Conservation (phyloP, 2,888 invertebrate species). For the Caradrina kadenii region DNA sequence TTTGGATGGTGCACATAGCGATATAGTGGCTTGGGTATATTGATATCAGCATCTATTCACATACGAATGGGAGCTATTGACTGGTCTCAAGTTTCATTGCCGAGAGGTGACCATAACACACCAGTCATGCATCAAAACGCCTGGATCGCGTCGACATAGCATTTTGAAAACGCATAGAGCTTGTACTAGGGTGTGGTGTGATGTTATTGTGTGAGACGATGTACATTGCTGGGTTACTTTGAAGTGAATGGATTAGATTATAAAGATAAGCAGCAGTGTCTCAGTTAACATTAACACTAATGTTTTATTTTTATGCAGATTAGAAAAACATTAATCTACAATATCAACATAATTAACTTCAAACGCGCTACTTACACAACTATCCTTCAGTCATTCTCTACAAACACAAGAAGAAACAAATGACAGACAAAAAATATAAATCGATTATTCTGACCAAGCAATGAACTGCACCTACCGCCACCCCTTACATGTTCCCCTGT, state of each 20-base stretch:
- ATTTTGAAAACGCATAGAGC: slow-evolving; percentile 50
- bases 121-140: slow-evolving; percentile 61
- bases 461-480: slow-evolving; percentile 34
- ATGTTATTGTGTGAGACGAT: neutral
- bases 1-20: slow-evolving; percentile 23
- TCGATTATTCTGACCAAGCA: slow-evolving; percentile 23
- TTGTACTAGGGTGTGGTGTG: slow-evolving; percentile 8
- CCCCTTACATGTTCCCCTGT: slow-evolving; percentile 7
- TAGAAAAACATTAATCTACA: too few species aligned
- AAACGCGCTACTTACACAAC: too few species aligned
- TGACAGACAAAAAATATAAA: neutral
- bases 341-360: too few species aligned
- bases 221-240: slow-evolving; percentile 39
- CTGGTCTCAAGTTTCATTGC: slow-evolving; percentile 56
- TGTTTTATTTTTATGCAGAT: too few species aligned
- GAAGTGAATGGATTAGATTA: too few species aligned
- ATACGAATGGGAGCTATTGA: slow-evolving; percentile 52
- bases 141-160: slow-evolving; percentile 48
- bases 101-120: slow-evolving; percentile 55
- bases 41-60: slow-evolving; percentile 47
- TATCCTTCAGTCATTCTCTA: too few species aligned
- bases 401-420: neutral
- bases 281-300: too few species aligned
- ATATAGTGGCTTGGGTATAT: slow-evolving; percentile 6
- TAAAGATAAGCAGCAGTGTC: neutral